Percentiles rank a stretch among this genome's conserved stretches.
These are phyloP conservation scores for Nesometra sesokonis DNA, from an alignment of 35 echinoderm and acorn worm genomes.

Conservation along the genomic window DNA sequence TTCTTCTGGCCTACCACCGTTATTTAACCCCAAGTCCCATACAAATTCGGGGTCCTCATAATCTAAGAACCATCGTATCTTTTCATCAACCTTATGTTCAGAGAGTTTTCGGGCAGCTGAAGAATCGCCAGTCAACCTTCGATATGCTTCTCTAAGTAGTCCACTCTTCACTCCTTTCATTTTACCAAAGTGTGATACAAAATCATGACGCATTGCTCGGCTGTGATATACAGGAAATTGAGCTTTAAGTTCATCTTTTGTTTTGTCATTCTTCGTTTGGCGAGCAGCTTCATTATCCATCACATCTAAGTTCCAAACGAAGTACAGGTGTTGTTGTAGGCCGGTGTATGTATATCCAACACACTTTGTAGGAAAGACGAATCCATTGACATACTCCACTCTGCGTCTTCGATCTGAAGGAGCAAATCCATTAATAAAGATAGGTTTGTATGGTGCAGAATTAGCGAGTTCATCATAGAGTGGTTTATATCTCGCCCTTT, in stretches of 20 bases:
- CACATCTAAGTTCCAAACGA: neutral
- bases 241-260: neutral
- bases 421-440: constrained; percentile 11
- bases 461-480: neutral
- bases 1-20: constrained; percentile 14
- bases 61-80: constrained; percentile 27
- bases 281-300: neutral
- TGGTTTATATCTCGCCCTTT: constrained; percentile 19
- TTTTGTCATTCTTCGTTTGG: neutral
- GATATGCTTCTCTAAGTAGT: constrained; percentile 10
- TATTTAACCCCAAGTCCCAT: constrained; percentile 28
- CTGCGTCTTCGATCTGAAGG: neutral
- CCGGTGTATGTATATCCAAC: constrained; percentile 9
- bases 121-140: constrained; percentile 25
- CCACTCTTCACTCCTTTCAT: constrained; percentile 6
- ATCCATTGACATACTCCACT: neutral
- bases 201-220: constrained; percentile 39
- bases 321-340: neutral
- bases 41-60: constrained; percentile 41
- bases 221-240: constrained; percentile 34
- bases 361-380: neutral
- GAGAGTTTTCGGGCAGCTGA: constrained; percentile 4
- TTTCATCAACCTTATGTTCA: constrained; percentile 37
- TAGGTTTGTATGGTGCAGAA: neutral
- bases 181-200: constrained; percentile 17